A percentile compares a stretch with the other conserved stretches of the same genome.
Conservation (phyloP, 2,888 invertebrate genomes). For the Ectemnius cavifrons region DNA sequence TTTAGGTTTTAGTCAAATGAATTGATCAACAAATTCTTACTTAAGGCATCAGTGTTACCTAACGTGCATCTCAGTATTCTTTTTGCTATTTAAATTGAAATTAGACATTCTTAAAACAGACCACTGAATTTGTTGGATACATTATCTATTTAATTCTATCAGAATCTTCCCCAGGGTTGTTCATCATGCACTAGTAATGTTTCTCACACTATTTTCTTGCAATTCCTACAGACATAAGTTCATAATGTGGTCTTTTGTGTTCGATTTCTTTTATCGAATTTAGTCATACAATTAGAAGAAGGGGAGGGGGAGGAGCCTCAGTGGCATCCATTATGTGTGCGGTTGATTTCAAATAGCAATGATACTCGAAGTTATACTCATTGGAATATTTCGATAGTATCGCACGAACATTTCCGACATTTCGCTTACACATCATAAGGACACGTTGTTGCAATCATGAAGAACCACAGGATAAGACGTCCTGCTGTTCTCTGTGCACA, state of each 20-base stretch:
- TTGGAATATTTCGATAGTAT: conserved; percentile 6
- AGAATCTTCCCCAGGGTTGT: conserved; percentile 25
- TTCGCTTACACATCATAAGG: conserved; percentile 20
- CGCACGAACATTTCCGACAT: conserved; percentile 1
- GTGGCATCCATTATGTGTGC: conserved; percentile 40
- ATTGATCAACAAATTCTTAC: conserved; percentile 26
- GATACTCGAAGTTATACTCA: conserved; percentile 32
- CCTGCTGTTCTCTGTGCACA: conserved; percentile 35
- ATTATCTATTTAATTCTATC: background rate
- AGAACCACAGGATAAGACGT: conserved; percentile 14
- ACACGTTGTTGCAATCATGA: conserved; percentile 8
- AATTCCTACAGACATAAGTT: conserved; percentile 15
- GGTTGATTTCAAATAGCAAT: conserved; percentile 14
- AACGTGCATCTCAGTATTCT: conserved; percentile 43
- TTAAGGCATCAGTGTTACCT: conserved; percentile 24
- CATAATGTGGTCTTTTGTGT: conserved; percentile 15
- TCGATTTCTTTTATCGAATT: conserved; percentile 12
- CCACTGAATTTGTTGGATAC: conserved; percentile 20
- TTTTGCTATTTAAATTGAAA: conserved; percentile 34
- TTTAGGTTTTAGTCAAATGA: conserved; percentile 24
- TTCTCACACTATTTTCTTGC: conserved; percentile 41
- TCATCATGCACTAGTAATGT: conserved; percentile 30
- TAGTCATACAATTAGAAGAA: conserved; percentile 5
- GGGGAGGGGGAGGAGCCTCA: background rate
- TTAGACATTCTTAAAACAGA: conserved; percentile 19